A percentile compares a stretch with the other conserved stretches of the same genome.
Conservation (phyloP, 2,888 invertebrate species). For the Bugulina stolonifera region DNA sequence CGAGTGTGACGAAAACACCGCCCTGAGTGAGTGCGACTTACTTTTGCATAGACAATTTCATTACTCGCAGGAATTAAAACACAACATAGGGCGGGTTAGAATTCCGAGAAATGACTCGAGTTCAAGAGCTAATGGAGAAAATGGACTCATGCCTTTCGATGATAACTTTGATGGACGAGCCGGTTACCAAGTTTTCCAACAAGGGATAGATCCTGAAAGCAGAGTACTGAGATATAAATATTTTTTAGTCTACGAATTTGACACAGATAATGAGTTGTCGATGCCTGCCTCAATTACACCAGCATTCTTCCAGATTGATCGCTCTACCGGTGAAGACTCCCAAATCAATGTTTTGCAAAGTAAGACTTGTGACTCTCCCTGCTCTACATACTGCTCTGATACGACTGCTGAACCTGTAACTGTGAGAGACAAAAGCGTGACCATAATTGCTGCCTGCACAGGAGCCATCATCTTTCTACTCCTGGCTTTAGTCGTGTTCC, state of each 20-base stretch:
- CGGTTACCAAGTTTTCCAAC: not conserved
- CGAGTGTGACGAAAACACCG: not conserved
- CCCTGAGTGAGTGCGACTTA: not conserved
- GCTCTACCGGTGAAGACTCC: not conserved
- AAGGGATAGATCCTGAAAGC: not conserved
- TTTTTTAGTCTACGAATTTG: not conserved
- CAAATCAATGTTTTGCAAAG: not conserved
- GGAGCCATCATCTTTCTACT: not conserved
- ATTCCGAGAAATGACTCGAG: not conserved
- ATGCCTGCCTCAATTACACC: not conserved
- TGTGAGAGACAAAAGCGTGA: not conserved
- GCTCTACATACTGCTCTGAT: not conserved
- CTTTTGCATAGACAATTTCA: not conserved
- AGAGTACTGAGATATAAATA: not conserved
- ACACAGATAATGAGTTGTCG: not conserved
- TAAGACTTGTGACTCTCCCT: not conserved
- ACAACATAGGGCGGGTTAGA: not conserved
- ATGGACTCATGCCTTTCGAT: not conserved
- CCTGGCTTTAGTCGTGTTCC: not conserved
- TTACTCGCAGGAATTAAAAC: not conserved
- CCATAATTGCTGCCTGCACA: not conserved
- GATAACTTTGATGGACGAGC: not conserved
- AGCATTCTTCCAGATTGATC: not conserved
- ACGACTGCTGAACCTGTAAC: not conserved
- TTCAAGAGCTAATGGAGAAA: not conserved